Percentiles rank a stretch among this genome's conserved stretches.
Evolutionary conservation across 2,113 vertebrate species (phyloP).

Genomic region (Malurus cyaneus): DNA sequence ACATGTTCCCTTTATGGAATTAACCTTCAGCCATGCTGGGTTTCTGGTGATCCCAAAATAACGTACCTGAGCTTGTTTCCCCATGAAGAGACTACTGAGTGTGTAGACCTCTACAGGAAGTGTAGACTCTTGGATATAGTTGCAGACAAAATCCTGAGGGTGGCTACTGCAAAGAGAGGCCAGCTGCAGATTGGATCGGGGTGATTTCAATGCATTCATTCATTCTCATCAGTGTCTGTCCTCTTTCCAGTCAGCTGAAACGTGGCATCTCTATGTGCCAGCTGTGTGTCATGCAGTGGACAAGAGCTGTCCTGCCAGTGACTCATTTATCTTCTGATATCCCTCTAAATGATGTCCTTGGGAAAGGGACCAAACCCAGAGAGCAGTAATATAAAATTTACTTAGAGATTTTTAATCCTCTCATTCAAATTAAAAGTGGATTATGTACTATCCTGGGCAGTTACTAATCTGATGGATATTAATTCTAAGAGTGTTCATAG

Average conservation of each 20-base stretch:
- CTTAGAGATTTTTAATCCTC: slow-evolving; percentile 27
- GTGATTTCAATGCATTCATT: neutral
- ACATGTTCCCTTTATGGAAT: neutral
- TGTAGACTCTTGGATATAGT: neutral
- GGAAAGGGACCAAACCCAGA: slow-evolving; percentile 17
- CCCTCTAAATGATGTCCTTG: neutral
- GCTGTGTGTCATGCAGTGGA: neutral
- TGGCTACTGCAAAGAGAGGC: neutral
- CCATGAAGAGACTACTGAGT: neutral
- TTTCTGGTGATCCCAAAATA: neutral
- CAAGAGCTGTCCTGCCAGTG: neutral
- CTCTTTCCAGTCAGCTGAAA: neutral
- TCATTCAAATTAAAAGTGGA: slow-evolving; percentile 66
- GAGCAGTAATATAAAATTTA: neutral
- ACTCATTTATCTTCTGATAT: neutral
- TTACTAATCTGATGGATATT: slow-evolving; percentile 45
- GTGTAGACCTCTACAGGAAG: neutral
- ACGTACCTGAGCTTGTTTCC: neutral
- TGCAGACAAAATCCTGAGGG: neutral
- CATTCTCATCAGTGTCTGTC: neutral
- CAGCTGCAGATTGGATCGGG: neutral
- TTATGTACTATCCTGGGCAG: slow-evolving; percentile 54
- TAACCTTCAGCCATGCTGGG: neutral
- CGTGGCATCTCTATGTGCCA: neutral
- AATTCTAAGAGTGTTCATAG: neutral